These are phyloP conservation scores for Hiodon alosoides DNA, from an alignment of 2,113 vertebrate species.

Conservation along the genomic window DNA sequence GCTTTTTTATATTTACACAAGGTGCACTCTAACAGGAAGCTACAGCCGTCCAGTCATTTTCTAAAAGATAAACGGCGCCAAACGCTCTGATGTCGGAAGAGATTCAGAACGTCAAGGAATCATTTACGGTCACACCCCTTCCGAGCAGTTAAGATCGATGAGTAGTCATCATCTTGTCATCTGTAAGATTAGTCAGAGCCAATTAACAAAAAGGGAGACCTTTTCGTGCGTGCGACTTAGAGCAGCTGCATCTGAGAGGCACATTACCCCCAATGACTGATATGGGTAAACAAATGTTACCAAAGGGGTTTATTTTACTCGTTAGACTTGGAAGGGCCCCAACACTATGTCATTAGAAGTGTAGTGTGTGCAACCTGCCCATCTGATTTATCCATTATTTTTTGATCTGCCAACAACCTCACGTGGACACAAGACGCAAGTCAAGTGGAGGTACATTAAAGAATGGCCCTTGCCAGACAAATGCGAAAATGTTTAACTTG, in stretches of 20 bases:
- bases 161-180: background rate
- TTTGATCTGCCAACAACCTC: no score
- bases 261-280: background rate
- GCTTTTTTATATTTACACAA: constrained; percentile 34
- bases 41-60: background rate
- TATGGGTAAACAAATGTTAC: background rate
- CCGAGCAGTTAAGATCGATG: background rate
- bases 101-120: no score
- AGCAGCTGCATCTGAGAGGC: background rate
- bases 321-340: no score
- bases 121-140: background rate
- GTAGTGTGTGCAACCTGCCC: no score
- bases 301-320: background rate
- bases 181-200: background rate
- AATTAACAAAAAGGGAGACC: constrained; percentile 5
- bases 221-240: constrained; percentile 2
- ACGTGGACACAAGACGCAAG: no score
- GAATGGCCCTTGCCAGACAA: no score
- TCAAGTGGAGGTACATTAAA: no score
- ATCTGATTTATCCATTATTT: no score
- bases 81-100: no score
- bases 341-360: no score
- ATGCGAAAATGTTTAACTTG: no score
- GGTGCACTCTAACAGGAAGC: constrained; percentile 35
- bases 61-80: no score